Conservation (phyloP, 2,888 invertebrate species). For the Cerastis leucographa region DNA sequence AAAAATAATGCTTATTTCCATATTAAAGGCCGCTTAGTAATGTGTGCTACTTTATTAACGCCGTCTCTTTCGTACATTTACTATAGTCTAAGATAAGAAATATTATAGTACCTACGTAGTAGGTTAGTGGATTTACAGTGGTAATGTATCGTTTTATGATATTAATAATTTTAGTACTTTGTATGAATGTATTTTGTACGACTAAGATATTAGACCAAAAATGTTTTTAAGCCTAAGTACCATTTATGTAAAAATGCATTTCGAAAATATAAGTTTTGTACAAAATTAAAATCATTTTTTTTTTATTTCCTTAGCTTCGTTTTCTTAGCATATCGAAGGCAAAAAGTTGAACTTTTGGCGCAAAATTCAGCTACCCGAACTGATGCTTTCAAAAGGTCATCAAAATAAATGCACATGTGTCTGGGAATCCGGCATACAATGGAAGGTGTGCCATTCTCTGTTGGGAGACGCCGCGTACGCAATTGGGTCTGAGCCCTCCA, state of each 20-base stretch:
- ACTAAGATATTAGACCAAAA: slow-evolving; percentile 43
- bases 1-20: slow-evolving; percentile 18
- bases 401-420: neutral
- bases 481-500: neutral
- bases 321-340: neutral
- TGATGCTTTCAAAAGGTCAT: neutral
- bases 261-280: slow-evolving; percentile 66
- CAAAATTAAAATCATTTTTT: slow-evolving; percentile 27
- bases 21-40: slow-evolving; percentile 8
- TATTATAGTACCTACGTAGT: slow-evolving; percentile 45
- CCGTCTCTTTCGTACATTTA: slow-evolving; percentile 19
- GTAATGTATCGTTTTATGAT: slow-evolving; percentile 19
- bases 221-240: slow-evolving; percentile 52
- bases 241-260: slow-evolving; percentile 66
- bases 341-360: neutral
- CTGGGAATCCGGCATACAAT: too few species aligned
- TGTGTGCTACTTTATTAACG: slow-evolving; percentile 24
- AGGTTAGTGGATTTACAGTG: slow-evolving; percentile 30
- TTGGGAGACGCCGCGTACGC: neutral
- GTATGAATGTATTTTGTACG: slow-evolving; percentile 16
- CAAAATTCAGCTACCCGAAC: neutral
- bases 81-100: slow-evolving; percentile 25
- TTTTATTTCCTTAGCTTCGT: neutral
- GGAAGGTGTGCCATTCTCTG: neutral
- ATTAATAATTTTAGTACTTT: slow-evolving; percentile 3